phyloP scores from a whole-genome alignment of 2,888 invertebrate genomes.

The Stenchaetothrips biformis region DNA sequence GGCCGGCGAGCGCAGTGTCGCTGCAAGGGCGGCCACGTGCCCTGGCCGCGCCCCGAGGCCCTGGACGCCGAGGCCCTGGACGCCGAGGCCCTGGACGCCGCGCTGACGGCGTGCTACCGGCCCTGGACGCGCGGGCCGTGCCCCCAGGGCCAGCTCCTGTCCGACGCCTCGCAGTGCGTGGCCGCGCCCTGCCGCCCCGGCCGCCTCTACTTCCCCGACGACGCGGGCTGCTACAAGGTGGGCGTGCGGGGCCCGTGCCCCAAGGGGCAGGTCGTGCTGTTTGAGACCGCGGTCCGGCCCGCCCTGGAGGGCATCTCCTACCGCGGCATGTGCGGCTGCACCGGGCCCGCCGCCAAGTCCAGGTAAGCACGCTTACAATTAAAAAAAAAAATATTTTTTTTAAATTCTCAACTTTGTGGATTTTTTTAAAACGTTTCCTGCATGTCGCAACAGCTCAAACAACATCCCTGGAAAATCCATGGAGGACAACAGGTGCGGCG shows the following conservation, averaged over 20 bases:
- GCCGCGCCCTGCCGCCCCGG: conserved; percentile 69
- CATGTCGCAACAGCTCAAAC: not conserved
- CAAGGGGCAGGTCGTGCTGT: conserved; percentile 67
- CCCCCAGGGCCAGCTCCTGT: conserved; percentile 50
- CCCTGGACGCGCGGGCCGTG: conserved; percentile 78
- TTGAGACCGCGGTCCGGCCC: conserved; percentile 72
- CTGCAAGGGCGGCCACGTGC: conserved; percentile 40
- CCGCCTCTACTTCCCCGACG: conserved; percentile 67
- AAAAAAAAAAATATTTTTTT: too few species aligned
- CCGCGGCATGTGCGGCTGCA: conserved; percentile 75
- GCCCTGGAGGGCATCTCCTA: conserved; percentile 76
- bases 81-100: not conserved
- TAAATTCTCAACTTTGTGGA: too few species aligned
- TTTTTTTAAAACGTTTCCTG: too few species aligned
- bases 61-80: not conserved
- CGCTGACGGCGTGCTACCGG: conserved; percentile 65
- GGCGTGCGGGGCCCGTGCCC: conserved; percentile 73
- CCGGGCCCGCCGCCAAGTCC: conserved; percentile 46
- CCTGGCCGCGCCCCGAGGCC: conserved; percentile 39
- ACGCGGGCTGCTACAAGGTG: conserved; percentile 70
- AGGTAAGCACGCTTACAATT: conserved; percentile 39
- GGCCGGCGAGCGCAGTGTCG: conserved; percentile 37
- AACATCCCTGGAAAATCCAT: conserved; percentile 25
- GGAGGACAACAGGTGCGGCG: not conserved
- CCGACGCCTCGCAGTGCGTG: conserved; percentile 62